These are phyloP conservation scores for Melanophora roralis DNA, from an alignment of 2,888 invertebrate genomes.

Conservation along the genomic window DNA sequence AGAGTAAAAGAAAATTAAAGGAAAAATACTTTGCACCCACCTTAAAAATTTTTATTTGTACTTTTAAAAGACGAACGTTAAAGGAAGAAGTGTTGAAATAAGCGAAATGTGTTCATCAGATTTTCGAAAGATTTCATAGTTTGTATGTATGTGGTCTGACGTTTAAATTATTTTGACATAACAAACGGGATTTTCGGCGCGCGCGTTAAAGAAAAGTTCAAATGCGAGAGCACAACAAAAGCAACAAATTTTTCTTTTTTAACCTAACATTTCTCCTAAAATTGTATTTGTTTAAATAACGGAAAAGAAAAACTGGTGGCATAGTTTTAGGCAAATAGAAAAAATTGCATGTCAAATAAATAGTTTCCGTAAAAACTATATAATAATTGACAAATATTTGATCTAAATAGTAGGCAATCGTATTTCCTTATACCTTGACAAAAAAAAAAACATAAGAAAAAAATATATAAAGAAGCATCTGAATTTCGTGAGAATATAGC, in stretches of 20 bases:
- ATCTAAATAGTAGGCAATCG: background rate
- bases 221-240: constrained; percentile 1
- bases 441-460: background rate
- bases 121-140: background rate
- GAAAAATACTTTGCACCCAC: background rate
- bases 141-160: constrained; percentile 17
- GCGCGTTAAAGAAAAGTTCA: constrained; percentile 9
- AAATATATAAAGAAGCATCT: background rate
- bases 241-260: background rate
- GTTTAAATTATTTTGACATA: constrained; percentile 16
- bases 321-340: constrained; percentile 19
- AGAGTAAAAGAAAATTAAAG: background rate
- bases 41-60: no score
- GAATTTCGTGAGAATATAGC: background rate
- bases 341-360: constrained; percentile 1
- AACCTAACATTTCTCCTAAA: background rate
- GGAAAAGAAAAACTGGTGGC: background rate
- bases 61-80: no score
- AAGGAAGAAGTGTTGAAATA: background rate
- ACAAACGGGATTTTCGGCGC: constrained; percentile 43
- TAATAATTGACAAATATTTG: constrained; percentile 5
- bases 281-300: background rate
- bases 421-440: background rate
- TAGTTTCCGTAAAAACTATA: background rate
- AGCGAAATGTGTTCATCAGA: background rate